Conservation (phyloP, 2,113 vertebrate genomes). For the Astatotilapia flaviijosephi region DNA sequence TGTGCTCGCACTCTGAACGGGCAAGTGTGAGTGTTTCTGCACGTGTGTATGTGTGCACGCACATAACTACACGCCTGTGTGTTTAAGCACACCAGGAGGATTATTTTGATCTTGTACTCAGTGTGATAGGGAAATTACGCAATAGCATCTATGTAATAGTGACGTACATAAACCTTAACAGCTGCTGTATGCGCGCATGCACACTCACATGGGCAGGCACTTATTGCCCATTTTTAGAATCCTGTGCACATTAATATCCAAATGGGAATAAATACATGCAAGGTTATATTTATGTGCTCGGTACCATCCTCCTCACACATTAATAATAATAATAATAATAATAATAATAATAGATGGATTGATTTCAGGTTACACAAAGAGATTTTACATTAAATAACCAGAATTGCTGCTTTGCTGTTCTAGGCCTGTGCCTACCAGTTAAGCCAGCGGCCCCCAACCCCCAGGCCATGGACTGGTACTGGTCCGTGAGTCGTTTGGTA, state of each 20-base stretch:
- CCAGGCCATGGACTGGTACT: neutral
- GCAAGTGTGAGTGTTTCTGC: neutral
- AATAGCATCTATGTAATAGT: constrained; percentile 44
- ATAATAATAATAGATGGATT: neutral
- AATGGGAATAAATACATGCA: neutral
- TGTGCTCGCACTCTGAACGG: neutral
- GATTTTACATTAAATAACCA: neutral
- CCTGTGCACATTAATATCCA: neutral
- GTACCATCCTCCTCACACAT: neutral
- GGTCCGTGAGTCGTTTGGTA: neutral
- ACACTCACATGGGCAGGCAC: neutral
- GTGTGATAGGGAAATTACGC: constrained; percentile 45
- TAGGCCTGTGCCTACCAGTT: neutral
- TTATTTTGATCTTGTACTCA: constrained; percentile 51
- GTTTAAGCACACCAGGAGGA: constrained; percentile 40
- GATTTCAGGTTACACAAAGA: neutral
- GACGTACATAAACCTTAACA: constrained; percentile 39
- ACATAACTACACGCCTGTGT: neutral
- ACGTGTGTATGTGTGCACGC: neutral
- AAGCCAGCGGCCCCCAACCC: neutral
- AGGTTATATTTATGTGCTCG: neutral
- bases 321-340: neutral
- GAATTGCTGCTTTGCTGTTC: neutral
- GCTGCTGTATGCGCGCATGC: constrained; percentile 1
- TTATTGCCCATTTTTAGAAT: neutral